phyloP scores from a whole-genome alignment of 2,797 vertebrate genomes.

The Sylvia borin region DNA sequence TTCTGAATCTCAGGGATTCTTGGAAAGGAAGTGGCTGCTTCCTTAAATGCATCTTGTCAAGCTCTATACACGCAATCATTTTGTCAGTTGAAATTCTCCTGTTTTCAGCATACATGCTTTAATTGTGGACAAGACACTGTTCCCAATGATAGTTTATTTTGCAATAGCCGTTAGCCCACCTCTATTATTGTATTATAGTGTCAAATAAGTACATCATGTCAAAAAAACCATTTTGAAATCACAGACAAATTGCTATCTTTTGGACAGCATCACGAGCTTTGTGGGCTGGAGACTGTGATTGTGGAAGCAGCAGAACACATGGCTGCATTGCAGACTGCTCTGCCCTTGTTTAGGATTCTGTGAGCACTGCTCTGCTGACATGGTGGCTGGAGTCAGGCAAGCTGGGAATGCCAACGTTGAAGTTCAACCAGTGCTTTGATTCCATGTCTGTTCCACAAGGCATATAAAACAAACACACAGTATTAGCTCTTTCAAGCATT shows the following conservation, averaged over 20 bases:
- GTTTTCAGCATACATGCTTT: background rate
- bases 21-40: background rate
- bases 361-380: background rate
- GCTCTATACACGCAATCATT: background rate
- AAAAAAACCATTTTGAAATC: constrained; percentile 44
- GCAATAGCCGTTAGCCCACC: background rate
- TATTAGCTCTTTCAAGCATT: constrained; percentile 33
- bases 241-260: constrained; percentile 47
- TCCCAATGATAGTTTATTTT: constrained; percentile 44
- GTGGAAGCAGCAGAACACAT: background rate
- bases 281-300: background rate
- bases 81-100: constrained; percentile 30
- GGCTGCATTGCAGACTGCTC: background rate
- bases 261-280: background rate
- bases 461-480: constrained; percentile 21
- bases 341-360: background rate
- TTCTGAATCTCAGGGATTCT: background rate
- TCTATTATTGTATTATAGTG: constrained; percentile 47
- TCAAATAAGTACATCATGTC: constrained; percentile 50
- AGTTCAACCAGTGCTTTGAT: constrained; percentile 36
- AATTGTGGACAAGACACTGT: constrained; percentile 11
- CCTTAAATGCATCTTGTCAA: background rate
- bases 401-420: background rate
- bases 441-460: background rate
- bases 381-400: constrained; percentile 20